These are phyloP conservation scores for Galeopsomyia nigrocyanea DNA, from an alignment of 2,888 invertebrate species.

Conservation along the genomic window DNA sequence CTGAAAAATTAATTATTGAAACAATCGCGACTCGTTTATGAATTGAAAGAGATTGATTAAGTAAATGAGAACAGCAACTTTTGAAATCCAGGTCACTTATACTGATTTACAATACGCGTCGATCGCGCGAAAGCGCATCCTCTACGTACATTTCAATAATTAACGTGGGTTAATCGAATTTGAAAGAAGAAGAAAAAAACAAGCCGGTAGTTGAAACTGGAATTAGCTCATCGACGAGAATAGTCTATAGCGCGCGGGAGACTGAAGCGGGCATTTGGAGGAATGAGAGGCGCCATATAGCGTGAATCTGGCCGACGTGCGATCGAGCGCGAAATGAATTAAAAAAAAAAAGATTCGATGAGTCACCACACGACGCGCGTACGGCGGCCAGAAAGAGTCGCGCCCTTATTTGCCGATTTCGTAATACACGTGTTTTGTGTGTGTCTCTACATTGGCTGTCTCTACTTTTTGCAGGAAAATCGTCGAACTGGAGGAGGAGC, in stretches of 20 bases:
- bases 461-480: constrained; percentile 84
- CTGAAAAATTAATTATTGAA: too few species aligned
- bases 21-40: too few species aligned
- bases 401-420: constrained; percentile 39
- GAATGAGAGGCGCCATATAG: constrained; percentile 12
- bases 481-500: constrained; percentile 99
- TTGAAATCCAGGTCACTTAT: too few species aligned
- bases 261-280: constrained; percentile 1
- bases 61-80: too few species aligned
- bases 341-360: not conserved
- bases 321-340: not conserved
- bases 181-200: too few species aligned
- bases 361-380: not conserved
- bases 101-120: too few species aligned
- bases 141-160: too few species aligned
- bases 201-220: too few species aligned
- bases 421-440: not conserved
- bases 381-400: constrained; percentile 10
- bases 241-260: constrained; percentile 1
- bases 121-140: too few species aligned
- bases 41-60: too few species aligned
- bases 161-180: too few species aligned
- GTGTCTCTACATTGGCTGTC: not conserved
- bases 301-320: constrained; percentile 2
- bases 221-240: constrained; percentile 21